These are phyloP conservation scores for Sarcophaga peregrina DNA, from an alignment of 1,140 invertebrate species.

Conservation along the genomic window DNA sequence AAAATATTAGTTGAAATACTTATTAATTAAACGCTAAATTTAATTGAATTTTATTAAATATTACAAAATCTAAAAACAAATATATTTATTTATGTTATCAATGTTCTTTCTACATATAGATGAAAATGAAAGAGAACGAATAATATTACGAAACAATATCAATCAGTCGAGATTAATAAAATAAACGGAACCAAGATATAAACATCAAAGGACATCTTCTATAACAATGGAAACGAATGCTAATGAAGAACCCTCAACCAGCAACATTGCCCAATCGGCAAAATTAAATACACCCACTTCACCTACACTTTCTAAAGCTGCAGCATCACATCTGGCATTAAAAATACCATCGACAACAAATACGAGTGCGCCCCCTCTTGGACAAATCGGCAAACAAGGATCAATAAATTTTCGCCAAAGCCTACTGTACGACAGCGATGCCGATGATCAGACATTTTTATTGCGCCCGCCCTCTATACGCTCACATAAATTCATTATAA, in stretches of 20 bases:
- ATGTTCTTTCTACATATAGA: background rate
- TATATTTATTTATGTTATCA: background rate
- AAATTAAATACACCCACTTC: background rate
- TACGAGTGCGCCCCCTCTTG: conserved; percentile 39
- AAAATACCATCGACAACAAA: background rate
- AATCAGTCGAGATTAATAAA: background rate
- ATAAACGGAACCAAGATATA: background rate
- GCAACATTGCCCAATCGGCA: background rate
- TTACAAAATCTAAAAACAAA: conserved; percentile 1
- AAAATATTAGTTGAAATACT: background rate
- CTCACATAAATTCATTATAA: conserved; percentile 62
- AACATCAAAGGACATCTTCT: background rate
- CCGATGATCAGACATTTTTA: conserved; percentile 57
- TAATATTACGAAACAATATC: conserved; percentile 25
- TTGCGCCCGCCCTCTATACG: conserved; percentile 56
- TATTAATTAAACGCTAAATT: background rate
- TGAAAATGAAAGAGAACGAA: conserved; percentile 13
- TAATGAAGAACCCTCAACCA: conserved; percentile 7
- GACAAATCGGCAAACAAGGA: conserved; percentile 47
- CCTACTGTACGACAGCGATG: conserved; percentile 59
- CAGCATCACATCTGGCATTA: conserved; percentile 47
- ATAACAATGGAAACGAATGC: conserved; percentile 2
- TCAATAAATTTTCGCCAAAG: conserved; percentile 52
- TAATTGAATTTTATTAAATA: background rate
- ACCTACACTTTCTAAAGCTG: conserved; percentile 48